These are phyloP conservation scores for Leucosticte australis DNA, from an alignment of 2,113 vertebrate species.

Conservation along the genomic window DNA sequence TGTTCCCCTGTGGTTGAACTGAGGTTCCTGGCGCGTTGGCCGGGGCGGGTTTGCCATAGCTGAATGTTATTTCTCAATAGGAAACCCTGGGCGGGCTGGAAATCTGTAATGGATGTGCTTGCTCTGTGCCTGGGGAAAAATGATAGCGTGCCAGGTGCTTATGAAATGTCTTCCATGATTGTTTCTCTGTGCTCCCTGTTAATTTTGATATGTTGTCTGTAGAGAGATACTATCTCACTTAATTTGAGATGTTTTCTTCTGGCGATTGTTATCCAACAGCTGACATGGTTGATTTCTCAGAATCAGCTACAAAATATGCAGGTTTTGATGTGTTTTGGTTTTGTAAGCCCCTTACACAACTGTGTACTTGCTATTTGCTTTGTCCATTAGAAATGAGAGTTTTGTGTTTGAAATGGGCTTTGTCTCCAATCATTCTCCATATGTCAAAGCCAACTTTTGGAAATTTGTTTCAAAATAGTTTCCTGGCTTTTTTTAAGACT, in stretches of 20 bases:
- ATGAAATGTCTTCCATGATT: constrained; percentile 30
- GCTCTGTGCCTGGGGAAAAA: constrained; percentile 28
- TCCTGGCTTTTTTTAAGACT: background rate
- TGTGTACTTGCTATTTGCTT: background rate
- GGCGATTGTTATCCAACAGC: background rate
- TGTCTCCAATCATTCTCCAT: background rate
- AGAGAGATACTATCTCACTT: constrained; percentile 46
- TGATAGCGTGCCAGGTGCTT: constrained; percentile 1
- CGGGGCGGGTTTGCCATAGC: accelerated
- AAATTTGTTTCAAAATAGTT: constrained; percentile 11
- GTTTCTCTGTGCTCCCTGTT: constrained; percentile 19
- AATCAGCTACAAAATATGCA: background rate
- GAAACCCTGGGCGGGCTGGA: background rate
- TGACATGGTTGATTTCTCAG: constrained; percentile 9
- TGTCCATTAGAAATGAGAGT: background rate
- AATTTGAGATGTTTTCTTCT: constrained; percentile 29
- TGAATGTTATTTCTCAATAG: background rate
- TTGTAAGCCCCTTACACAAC: background rate
- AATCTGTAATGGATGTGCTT: background rate
- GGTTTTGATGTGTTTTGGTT: background rate
- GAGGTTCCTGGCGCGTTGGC: background rate
- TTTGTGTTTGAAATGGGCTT: background rate
- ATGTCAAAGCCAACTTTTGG: background rate
- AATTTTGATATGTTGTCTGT: constrained; percentile 21
- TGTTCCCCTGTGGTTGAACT: background rate